Base-by-base conservation (phyloP, 2,888 invertebrate species). In the Gymnocheta viridis region DNA sequence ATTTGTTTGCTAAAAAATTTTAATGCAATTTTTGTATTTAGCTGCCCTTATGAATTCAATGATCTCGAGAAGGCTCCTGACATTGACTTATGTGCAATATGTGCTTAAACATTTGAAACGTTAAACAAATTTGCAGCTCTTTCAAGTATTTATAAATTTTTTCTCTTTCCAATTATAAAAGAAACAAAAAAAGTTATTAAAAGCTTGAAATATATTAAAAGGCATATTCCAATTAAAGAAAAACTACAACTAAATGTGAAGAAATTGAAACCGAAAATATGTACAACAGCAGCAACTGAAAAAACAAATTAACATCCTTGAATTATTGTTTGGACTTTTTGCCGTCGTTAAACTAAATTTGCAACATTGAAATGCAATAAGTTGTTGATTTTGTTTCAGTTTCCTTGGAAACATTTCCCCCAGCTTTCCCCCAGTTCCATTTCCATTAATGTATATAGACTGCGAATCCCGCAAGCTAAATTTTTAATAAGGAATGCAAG, bases 371-470 rank as follows among this genome's bases (percentile, higher is more conserved):
- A 38, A 49, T 60, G 77, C 22, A 69, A 77, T 69, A 78, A 51
- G 12, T 69, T 60, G 41, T 51, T 38, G 64, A 78, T 62, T 78
- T 67, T 35, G 41, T 67, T 24, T 22, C 66, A 56, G 24, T 76
- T 66, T 14, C 56, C 44, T 35, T 12, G 47, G 35, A 19, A 77
- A 67, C 22, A 32, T 49, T 60, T 5, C 17, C 6, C n/a, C 6
- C n/a, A 5, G n/a, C 22, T 5, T 24, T 14, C 32, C 10, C 32
- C 19, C 27, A 62, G 14, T 35, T 69, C 17, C 64, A 51, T 35
- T 44, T 60, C 3, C 35, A 44, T 62, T 49, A 14, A n/a, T n/a
- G n/a, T n/a, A n/a, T n/a, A n/a, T n/a, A n/a, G n/a, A 32, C 9
- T 32, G 32, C 5, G 32, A 60, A 54, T 41, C 29, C 54, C 67